These are phyloP conservation scores for Samia ricini DNA, from an alignment of 1,140 invertebrate species.

Conservation along the genomic window DNA sequence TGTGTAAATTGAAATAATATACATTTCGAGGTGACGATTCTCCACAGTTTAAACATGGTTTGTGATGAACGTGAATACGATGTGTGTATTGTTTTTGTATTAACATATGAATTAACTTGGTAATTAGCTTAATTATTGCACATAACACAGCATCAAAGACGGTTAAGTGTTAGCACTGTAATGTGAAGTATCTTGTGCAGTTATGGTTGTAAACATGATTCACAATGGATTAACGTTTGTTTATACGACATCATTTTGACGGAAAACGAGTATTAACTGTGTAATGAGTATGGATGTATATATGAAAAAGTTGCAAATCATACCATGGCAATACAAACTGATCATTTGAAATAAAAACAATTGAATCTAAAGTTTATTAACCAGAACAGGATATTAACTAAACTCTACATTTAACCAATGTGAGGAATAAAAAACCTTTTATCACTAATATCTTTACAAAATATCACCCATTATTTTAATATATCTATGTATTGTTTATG, in stretches of 20 bases:
- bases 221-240: constrained; percentile 22
- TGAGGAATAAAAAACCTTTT: too few relatives aligned
- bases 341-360: not conserved
- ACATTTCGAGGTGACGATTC: constrained; percentile 48
- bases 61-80: constrained; percentile 21
- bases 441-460: too few relatives aligned
- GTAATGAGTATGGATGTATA: too few relatives aligned
- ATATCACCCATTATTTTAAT: too few relatives aligned
- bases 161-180: constrained; percentile 47
- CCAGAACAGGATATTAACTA: not conserved
- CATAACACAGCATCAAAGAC: constrained; percentile 34
- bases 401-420: not conserved
- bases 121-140: constrained; percentile 57
- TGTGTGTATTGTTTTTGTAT: constrained; percentile 23
- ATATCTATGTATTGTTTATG: too few relatives aligned
- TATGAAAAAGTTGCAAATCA: not conserved
- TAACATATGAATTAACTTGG: constrained; percentile 46
- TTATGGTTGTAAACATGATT: constrained; percentile 29
- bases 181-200: constrained; percentile 38
- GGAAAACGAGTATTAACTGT: not conserved
- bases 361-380: not conserved
- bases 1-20: constrained; percentile 22
- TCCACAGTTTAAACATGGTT: constrained; percentile 61
- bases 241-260: constrained; percentile 4
- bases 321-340: not conserved